Base-by-base conservation (phyloP, 1,140 invertebrate genomes). In the Nephila pilipes region DNA sequence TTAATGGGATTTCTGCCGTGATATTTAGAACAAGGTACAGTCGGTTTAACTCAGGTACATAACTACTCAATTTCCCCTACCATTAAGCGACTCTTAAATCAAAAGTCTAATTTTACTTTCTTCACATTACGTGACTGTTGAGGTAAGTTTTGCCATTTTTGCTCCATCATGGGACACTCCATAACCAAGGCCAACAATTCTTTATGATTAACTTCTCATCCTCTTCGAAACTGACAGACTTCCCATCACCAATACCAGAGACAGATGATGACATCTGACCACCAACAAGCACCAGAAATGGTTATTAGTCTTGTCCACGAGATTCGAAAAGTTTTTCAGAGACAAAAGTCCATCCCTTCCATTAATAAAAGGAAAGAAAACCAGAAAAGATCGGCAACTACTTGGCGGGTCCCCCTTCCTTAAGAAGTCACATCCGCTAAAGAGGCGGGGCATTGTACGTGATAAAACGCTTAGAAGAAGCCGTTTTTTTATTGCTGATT, bases 381-480 rank as follows among this genome's bases (percentile, higher is more conserved):
- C 22, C 18, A 58, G 69, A 38, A 80, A 29, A 58, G 46, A 79
- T 90, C 46, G 69, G 57, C 88, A 90, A 80, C 87, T 60, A 22
- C 60, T 85, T 88, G 87, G 46, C 63, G 69, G 55, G 69, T 32
- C 25, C 16, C 14, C 16, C 16, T 29, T 22, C 25, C 46, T 32
- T 6, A 88, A 87, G 29, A 46, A 57, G 46, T 79, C 69, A 54
- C 58, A 63, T 65, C 60, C 85, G 32, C 22, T 32, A 90, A 32
- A 79, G 69, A 54, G 88, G 65, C 65, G 65, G 29, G 32, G 25
- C 46, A 80, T 14, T 18, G 22, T 89, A 90, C 88, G 88, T 90
- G 88, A 90, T 90, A 90, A 90, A 90, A 90, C 88, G 88, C 88
- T 90, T 90, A 88, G 38, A 57, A 54, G 65, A n/a, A 38, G 55